A percentile compares a stretch with the other conserved stretches of the same genome.
These are phyloP conservation scores for Ceratina japonica DNA, from an alignment of 1,140 invertebrate species.

Conservation along the genomic window DNA sequence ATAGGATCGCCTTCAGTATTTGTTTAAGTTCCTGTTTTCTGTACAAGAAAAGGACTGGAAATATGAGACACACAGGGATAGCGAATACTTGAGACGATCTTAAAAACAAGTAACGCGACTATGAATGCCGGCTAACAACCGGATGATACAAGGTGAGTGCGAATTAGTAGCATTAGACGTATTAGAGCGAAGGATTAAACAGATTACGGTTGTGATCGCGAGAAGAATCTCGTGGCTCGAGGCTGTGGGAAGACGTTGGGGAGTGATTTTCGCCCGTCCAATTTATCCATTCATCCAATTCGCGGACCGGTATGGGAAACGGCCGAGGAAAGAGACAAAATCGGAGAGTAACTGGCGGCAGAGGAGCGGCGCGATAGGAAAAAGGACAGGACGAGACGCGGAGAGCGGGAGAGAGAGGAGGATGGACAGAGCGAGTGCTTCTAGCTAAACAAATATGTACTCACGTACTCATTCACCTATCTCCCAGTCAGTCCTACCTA, in stretches of 20 bases:
- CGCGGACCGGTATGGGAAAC: slow-evolving; percentile 42
- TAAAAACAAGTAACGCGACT: too few relatives aligned
- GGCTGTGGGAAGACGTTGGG: not conserved
- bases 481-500: slow-evolving; percentile 70
- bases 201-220: slow-evolving; percentile 12
- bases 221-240: not conserved
- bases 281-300: slow-evolving; percentile 69
- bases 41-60: too few relatives aligned
- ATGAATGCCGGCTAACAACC: too few relatives aligned
- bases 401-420: slow-evolving; percentile 45
- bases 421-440: slow-evolving; percentile 73
- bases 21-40: too few relatives aligned
- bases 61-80: too few relatives aligned
- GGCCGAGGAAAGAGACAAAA: slow-evolving; percentile 12
- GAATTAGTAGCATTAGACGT: slow-evolving; percentile 6
- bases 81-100: too few relatives aligned
- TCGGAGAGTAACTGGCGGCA: slow-evolving; percentile 15
- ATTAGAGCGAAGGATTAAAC: slow-evolving; percentile 51
- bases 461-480: slow-evolving; percentile 79
- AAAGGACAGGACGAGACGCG: slow-evolving; percentile 21
- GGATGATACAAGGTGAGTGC: too few relatives aligned
- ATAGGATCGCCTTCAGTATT: too few relatives aligned
- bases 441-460: slow-evolving; percentile 79
- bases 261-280: slow-evolving; percentile 61
- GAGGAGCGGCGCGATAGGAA: not conserved